Evolutionary conservation across 2,797 vertebrate species (phyloP).

Genomic region (Lagodon rhomboides): DNA sequence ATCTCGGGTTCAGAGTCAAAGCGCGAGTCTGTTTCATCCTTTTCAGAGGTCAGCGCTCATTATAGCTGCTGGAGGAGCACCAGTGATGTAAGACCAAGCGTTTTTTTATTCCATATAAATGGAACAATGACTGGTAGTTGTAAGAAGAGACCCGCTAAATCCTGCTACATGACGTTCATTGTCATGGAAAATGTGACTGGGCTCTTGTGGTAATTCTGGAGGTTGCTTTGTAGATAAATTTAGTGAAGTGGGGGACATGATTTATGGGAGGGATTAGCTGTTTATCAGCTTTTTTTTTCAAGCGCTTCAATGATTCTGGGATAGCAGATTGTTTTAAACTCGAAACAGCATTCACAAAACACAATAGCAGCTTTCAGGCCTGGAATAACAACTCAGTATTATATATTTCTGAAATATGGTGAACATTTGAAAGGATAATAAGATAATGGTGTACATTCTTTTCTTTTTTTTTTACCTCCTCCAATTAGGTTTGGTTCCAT

Average conservation of each 20-base stretch:
- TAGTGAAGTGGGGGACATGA: slow-evolving; percentile 15
- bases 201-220: slow-evolving; percentile 28
- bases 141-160: slow-evolving; percentile 31
- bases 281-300: slow-evolving; percentile 6
- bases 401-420: background rate
- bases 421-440: background rate
- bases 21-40: slow-evolving; percentile 47
- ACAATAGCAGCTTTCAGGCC: slow-evolving; percentile 12
- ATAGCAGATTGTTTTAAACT: slow-evolving; percentile 1
- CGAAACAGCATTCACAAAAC: slow-evolving; percentile 15
- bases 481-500: too few species aligned
- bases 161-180: slow-evolving; percentile 29
- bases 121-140: slow-evolving; percentile 44
- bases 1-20: slow-evolving; percentile 40
- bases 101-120: slow-evolving; percentile 31
- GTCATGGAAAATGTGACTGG: slow-evolving; percentile 57
- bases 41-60: slow-evolving; percentile 46
- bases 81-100: slow-evolving; percentile 52
- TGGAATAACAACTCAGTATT: background rate
- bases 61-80: slow-evolving; percentile 53
- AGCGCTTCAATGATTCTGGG: slow-evolving; percentile 4
- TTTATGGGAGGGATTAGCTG: slow-evolving; percentile 37
- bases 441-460: background rate
- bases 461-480: too few species aligned
- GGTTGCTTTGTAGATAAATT: slow-evolving; percentile 38